phyloP scores from a whole-genome alignment of 2,888 invertebrate genomes.

The Ommatoiulus sabulosus region DNA sequence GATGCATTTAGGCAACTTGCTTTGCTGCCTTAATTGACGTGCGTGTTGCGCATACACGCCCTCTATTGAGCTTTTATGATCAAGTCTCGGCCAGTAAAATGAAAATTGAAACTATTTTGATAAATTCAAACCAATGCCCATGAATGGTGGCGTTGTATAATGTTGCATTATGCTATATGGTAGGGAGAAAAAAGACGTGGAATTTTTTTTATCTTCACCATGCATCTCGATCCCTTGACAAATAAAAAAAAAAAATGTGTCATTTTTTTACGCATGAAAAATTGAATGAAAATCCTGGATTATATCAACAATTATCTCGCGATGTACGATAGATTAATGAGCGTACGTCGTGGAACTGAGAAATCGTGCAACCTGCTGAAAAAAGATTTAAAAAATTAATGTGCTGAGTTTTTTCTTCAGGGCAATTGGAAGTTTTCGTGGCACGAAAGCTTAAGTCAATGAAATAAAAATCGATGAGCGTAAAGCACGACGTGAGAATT shows the following conservation, averaged over 20 bases:
- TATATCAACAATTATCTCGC: background rate
- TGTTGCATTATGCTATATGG: background rate
- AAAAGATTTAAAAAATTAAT: background rate
- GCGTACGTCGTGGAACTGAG: background rate
- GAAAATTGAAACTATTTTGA: background rate
- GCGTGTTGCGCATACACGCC: background rate
- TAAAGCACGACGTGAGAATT: background rate
- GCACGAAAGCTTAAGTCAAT: background rate
- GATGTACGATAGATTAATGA: background rate
- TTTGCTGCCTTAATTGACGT: background rate
- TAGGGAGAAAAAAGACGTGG: background rate
- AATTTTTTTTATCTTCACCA: background rate
- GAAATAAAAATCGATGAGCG: background rate
- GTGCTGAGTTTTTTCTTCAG: background rate
- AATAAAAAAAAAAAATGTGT: background rate
- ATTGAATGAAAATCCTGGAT: background rate
- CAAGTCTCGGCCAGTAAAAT: background rate
- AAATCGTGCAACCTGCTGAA: background rate
- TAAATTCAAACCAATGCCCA: background rate
- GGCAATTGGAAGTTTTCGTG: background rate
- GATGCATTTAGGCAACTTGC: too few species aligned
- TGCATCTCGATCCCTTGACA: background rate
- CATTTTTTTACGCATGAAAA: background rate
- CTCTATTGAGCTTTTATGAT: background rate
- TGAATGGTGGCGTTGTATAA: constrained; percentile 2